Evolutionary conservation across 2,113 vertebrate genomes (phyloP).

Genomic region (Corythornis vintsioides): DNA sequence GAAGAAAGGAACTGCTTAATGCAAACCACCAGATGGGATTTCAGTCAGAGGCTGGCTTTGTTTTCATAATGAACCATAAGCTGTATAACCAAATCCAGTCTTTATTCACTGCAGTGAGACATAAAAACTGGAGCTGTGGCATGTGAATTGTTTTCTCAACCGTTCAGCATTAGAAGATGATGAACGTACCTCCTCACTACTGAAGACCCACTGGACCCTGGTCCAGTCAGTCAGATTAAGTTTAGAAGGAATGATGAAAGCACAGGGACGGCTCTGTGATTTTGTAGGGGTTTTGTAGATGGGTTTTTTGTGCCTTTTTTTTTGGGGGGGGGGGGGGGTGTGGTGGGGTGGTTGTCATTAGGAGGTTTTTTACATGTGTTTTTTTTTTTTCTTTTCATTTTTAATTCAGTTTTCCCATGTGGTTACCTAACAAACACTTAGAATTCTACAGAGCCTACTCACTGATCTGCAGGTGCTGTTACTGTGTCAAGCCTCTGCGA

Average conservation of each 20-base stretch:
- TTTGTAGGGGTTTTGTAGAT: neutral
- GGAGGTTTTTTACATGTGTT: neutral
- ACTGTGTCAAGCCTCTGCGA: neutral
- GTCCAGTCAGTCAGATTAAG: neutral
- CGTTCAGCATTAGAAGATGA: rapidly evolving
- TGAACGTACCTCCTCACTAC: neutral
- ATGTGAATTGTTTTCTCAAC: neutral
- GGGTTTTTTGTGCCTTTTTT: neutral
- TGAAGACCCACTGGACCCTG: neutral
- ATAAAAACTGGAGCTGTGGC: neutral
- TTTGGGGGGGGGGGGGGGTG: neutral
- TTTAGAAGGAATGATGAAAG: neutral
- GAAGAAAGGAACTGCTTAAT: conserved; percentile 12
- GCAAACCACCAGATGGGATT: conserved; percentile 42
- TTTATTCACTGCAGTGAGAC: conserved; percentile 34
- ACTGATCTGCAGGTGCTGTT: neutral
- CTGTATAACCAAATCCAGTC: conserved; percentile 36
- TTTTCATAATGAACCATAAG: conserved; percentile 54
- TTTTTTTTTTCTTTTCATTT: neutral
- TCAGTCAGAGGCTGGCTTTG: conserved; percentile 36
- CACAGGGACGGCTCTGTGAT: rapidly evolving
- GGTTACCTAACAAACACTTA: neutral
- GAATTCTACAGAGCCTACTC: neutral
- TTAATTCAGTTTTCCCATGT: neutral
- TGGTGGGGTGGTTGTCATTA: neutral